These are phyloP conservation scores for Dasyprocta punctata DNA, from an alignment of 2,113 vertebrate genomes.

Conservation along the genomic window DNA sequence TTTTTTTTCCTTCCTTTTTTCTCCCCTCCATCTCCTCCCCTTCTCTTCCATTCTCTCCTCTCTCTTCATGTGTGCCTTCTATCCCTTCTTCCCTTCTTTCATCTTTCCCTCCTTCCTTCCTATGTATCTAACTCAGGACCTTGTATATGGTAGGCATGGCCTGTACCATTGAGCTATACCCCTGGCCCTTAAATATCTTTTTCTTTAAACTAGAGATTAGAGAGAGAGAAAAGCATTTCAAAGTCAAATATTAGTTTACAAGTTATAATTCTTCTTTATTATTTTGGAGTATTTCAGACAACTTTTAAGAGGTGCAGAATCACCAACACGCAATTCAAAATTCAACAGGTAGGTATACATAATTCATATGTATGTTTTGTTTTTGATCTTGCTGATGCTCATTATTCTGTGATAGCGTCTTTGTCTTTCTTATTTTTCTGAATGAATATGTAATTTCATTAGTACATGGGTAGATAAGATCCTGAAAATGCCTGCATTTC, in stretches of 20 bases:
- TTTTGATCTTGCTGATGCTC: constrained; percentile 30
- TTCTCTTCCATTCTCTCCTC: too few relatives aligned
- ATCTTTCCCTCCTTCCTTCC: background rate
- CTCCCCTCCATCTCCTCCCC: too few relatives aligned
- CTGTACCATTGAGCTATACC: background rate
- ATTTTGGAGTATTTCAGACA: constrained; percentile 94
- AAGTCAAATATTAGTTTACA: constrained; percentile 56
- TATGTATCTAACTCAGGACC: background rate
- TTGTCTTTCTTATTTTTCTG: constrained; percentile 47
- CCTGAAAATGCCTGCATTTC: constrained; percentile 20
- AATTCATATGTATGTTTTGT: background rate
- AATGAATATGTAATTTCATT: constrained; percentile 12
- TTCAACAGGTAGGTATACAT: constrained; percentile 90
- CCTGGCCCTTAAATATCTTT: background rate
- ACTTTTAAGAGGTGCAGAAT: constrained; percentile 95
- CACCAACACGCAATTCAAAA: constrained; percentile 91
- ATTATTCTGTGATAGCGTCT: background rate
- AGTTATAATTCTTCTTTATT: constrained; percentile 59
- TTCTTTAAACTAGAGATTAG: constrained; percentile 4
- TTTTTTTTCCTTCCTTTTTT: background rate
- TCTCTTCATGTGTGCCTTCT: too few relatives aligned
- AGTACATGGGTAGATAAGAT: background rate
- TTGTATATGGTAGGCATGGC: background rate
- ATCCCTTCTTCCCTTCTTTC: too few relatives aligned
- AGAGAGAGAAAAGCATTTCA: constrained; percentile 25